phyloP scores from a whole-genome alignment of 2,888 invertebrate genomes.

The Neoitamus cyanurus region DNA sequence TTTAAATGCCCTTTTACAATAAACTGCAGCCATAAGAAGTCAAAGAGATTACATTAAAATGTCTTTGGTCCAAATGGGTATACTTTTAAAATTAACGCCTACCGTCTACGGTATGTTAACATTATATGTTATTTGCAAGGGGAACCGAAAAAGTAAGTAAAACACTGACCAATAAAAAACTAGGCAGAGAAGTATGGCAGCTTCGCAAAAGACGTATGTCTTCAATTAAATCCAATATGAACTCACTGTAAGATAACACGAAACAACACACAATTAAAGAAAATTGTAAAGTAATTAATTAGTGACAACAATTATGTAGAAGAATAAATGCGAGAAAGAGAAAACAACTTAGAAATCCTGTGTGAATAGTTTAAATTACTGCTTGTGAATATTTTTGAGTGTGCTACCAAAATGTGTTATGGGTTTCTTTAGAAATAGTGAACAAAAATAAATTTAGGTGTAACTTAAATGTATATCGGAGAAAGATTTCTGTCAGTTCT shows the following conservation, averaged over 20 bases:
- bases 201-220: background rate
- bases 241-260: conserved; percentile 43
- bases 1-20: too few relatives aligned
- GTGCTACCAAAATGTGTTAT: background rate
- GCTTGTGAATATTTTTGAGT: background rate
- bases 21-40: too few relatives aligned
- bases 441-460: background rate
- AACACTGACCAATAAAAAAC: background rate
- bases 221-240: background rate
- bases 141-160: too few relatives aligned
- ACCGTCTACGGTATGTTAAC: too few relatives aligned
- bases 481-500: background rate
- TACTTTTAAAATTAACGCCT: too few relatives aligned
- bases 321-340: background rate
- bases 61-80: too few relatives aligned
- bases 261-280: conserved; percentile 29
- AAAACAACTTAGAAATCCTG: background rate
- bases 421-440: background rate
- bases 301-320: background rate
- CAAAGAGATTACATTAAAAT: too few relatives aligned
- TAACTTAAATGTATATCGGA: background rate
- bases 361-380: background rate
- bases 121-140: too few relatives aligned
- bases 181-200: background rate
- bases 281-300: conserved; percentile 2